Evolutionary conservation across 2,888 invertebrate species (phyloP).

Genomic region (Ennomos quercinarius): DNA sequence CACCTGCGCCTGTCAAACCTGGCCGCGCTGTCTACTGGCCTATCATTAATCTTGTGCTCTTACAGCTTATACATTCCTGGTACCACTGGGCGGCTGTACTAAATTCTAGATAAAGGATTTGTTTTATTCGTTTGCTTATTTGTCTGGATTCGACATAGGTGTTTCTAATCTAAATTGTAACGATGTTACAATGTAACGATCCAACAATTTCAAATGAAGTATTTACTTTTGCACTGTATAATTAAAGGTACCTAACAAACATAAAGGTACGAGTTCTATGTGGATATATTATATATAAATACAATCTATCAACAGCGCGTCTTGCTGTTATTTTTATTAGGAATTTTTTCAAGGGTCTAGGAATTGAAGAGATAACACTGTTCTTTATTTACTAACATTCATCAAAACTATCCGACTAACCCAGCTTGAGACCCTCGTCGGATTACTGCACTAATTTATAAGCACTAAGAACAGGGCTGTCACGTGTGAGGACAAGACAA

Average conservation of each 20-base stretch:
- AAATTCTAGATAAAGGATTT: slow-evolving; percentile 49
- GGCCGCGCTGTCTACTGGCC: slow-evolving; percentile 77
- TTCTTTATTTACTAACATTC: slow-evolving; percentile 11
- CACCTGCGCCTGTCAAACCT: slow-evolving; percentile 84
- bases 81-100: slow-evolving; percentile 60
- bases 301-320: too few relatives aligned
- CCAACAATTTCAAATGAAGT: too few relatives aligned
- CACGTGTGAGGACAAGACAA: slow-evolving; percentile 62
- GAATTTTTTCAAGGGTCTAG: too few relatives aligned
- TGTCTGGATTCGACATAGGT: slow-evolving; percentile 8
- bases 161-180: neutral
- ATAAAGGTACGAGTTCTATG: too few relatives aligned
- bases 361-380: neutral
- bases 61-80: slow-evolving; percentile 73
- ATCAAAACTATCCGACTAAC: slow-evolving; percentile 29
- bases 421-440: slow-evolving; percentile 26
- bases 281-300: too few relatives aligned
- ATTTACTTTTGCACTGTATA: too few relatives aligned
- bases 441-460: slow-evolving; percentile 32
- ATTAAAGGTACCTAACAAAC: too few relatives aligned
- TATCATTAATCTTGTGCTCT: slow-evolving; percentile 82
- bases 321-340: too few relatives aligned
- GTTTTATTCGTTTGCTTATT: slow-evolving; percentile 14
- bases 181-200: too few relatives aligned
- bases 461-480: slow-evolving; percentile 45